Percentiles rank a stretch among this genome's conserved stretches.
Conservation (phyloP, 2,113 vertebrate species). For the Phrynosoma blainvillii region DNA sequence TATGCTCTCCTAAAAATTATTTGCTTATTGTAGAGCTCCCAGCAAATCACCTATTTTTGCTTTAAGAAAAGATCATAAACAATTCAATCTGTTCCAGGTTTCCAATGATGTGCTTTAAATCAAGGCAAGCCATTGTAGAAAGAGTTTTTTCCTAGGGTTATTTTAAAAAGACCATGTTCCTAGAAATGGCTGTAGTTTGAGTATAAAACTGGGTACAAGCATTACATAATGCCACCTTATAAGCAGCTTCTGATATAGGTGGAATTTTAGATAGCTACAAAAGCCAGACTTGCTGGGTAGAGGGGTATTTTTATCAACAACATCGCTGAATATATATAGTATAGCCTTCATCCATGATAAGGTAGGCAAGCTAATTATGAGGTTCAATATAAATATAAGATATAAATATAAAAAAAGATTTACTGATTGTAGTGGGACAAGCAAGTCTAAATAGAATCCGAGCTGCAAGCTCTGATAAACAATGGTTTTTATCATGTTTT, state of each 20-base stretch:
- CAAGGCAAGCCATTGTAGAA: constrained; percentile 26
- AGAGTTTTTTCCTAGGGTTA: background rate
- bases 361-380: background rate
- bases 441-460: background rate
- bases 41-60: background rate
- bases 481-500: background rate
- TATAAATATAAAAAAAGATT: background rate
- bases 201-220: background rate
- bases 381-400: background rate
- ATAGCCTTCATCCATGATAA: background rate
- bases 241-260: background rate
- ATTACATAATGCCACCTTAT: background rate
- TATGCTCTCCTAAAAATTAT: constrained; percentile 12
- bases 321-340: background rate
- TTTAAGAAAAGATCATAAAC: constrained; percentile 9
- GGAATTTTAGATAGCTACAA: background rate
- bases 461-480: background rate
- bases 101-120: background rate
- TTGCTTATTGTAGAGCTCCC: constrained; percentile 18
- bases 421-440: background rate
- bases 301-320: background rate
- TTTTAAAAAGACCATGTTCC: background rate
- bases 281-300: background rate
- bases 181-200: background rate
- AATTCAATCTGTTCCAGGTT: background rate